Conservation (phyloP, 2,888 invertebrate genomes). For the Euplagia quadripunctaria region DNA sequence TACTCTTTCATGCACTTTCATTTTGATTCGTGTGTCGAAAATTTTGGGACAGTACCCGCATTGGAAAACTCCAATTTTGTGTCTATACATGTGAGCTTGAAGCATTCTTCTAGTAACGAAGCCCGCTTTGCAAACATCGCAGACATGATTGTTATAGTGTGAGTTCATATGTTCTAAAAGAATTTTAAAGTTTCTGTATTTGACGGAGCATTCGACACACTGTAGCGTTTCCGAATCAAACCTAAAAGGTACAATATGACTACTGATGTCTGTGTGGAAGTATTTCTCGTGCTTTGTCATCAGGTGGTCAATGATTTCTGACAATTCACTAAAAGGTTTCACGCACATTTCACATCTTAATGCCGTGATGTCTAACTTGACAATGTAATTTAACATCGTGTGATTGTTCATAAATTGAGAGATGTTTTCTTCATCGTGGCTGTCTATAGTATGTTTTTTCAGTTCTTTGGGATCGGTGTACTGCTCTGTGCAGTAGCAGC, state of each 20-base stretch:
- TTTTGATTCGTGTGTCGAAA: conserved; percentile 75
- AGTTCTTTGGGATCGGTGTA: conserved; percentile 61
- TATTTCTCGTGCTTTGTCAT: conserved; percentile 52
- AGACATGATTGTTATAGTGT: conserved; percentile 67
- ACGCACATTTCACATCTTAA: conserved; percentile 66
- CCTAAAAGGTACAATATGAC: conserved; percentile 65
- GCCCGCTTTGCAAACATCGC: conserved; percentile 63
- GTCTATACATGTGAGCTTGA: conserved; percentile 63
- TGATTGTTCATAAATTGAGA: conserved; percentile 41
- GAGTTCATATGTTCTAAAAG: conserved; percentile 67
- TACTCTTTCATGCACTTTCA: conserved; percentile 75
- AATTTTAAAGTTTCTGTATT: conserved; percentile 62
- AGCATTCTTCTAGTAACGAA: conserved; percentile 63
- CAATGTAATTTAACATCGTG: conserved; percentile 48
- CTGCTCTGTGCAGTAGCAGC: conserved; percentile 63
- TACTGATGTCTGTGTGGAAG: conserved; percentile 55
- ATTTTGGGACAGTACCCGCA: conserved; percentile 78
- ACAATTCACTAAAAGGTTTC: conserved; percentile 41
- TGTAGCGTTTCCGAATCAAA: conserved; percentile 56
- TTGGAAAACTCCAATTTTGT: conserved; percentile 63
- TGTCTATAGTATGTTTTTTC: conserved; percentile 61
- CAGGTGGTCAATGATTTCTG: conserved; percentile 59
- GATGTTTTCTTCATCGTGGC: conserved; percentile 40
- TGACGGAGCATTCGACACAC: conserved; percentile 61
- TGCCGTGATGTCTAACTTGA: conserved; percentile 71